Conservation (phyloP, 1,140 invertebrate species). For the Dreissena rostriformis region DNA sequence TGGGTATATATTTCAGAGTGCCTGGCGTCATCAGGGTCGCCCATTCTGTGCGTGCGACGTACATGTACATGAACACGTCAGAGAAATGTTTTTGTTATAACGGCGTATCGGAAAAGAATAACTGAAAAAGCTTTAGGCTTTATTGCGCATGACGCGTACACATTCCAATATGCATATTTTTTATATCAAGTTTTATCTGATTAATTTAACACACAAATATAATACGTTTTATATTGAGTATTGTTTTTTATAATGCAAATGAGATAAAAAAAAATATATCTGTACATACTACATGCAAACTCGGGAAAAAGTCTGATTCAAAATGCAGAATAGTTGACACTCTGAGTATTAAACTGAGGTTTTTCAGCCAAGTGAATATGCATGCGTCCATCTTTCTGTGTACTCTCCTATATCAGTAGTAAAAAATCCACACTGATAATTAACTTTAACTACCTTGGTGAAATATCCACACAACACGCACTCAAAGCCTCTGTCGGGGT, state of each 20-base stretch:
- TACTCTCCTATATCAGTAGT: too few species aligned
- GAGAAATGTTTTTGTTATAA: too few species aligned
- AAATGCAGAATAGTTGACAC: neutral
- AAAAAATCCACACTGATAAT: neutral
- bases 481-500: slow-evolving; percentile 27
- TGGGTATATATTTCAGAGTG: too few species aligned
- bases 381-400: neutral
- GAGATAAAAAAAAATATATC: neutral
- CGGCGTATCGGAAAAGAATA: too few species aligned
- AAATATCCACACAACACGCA: slow-evolving; percentile 40
- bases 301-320: neutral
- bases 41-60: slow-evolving; percentile 19
- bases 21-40: neutral
- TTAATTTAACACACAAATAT: too few species aligned
- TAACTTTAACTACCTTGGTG: slow-evolving; percentile 8
- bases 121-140: neutral
- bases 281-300: neutral
- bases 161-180: too few species aligned
- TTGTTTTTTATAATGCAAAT: too few species aligned
- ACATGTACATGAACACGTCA: neutral
- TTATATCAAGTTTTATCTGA: too few species aligned
- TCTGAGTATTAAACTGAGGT: neutral
- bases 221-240: too few species aligned
- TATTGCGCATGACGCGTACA: neutral
- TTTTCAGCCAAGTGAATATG: neutral